These are phyloP conservation scores for Acrocephalus kingi DNA, from an alignment of 2,113 vertebrate genomes.

Conservation along the genomic window DNA sequence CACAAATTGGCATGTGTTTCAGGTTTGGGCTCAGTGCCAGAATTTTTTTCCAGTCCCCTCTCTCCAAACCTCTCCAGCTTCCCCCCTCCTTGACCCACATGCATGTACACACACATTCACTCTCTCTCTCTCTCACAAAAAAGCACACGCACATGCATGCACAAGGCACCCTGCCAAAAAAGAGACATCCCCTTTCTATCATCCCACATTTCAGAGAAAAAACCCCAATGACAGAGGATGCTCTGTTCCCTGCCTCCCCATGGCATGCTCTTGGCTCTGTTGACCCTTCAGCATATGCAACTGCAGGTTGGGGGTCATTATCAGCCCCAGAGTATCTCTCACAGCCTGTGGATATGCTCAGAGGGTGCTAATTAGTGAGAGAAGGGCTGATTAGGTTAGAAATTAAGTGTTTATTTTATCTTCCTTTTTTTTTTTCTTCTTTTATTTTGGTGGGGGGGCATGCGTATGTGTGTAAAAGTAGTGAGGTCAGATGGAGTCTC, in stretches of 20 bases:
- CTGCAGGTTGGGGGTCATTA: conserved; percentile 67
- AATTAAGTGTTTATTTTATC: conserved; percentile 74
- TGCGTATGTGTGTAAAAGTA: conserved; percentile 42
- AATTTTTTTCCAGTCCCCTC: conserved; percentile 37
- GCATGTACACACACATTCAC: background rate
- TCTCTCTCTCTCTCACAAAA: background rate
- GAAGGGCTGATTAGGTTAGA: conserved; percentile 76
- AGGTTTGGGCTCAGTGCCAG: conserved; percentile 21
- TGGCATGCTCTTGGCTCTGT: conserved; percentile 24
- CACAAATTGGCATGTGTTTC: conserved; percentile 65
- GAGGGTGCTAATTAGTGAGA: conserved; percentile 76
- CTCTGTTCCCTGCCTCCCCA: background rate
- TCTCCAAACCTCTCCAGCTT: background rate
- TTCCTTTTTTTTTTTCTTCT: background rate
- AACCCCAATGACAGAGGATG: background rate
- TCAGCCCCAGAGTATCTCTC: conserved; percentile 52
- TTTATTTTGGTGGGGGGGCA: no score
- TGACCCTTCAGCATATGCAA: conserved; percentile 55
- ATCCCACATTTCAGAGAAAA: background rate
- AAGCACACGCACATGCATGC: background rate
- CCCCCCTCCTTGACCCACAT: background rate
- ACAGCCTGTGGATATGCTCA: conserved; percentile 60
- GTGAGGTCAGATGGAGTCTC: conserved; percentile 65
- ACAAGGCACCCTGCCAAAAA: background rate
- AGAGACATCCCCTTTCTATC: background rate